Percentiles rank a stretch among this genome's conserved stretches.
Conservation (phyloP, 2,888 invertebrate species). For the Ariolimax columbianus region DNA sequence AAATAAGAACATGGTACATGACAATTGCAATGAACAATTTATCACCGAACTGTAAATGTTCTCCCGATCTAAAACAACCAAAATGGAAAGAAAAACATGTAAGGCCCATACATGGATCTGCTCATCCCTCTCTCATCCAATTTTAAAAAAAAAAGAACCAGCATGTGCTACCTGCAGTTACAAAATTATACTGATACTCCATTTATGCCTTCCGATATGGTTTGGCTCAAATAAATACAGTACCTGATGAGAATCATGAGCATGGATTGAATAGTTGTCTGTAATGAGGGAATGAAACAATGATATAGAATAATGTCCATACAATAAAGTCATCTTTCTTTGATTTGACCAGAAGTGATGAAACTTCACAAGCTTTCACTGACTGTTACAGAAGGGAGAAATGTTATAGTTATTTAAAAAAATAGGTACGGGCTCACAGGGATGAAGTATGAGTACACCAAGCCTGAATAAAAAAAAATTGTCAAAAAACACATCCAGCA, state of each 20-base stretch:
- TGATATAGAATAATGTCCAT: conserved; percentile 24
- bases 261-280: conserved; percentile 20
- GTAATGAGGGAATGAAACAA: conserved; percentile 26
- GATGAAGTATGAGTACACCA: not conserved
- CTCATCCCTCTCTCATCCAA: not conserved
- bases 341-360: not conserved
- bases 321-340: not conserved
- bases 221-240: conserved; percentile 25
- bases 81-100: not conserved
- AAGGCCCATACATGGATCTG: not conserved
- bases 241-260: conserved; percentile 1
- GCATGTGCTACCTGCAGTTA: not conserved
- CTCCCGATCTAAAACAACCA: not conserved
- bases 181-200: not conserved
- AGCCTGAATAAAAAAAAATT: conserved; percentile 11
- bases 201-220: not conserved
- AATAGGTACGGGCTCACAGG: conserved; percentile 2
- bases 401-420: not conserved
- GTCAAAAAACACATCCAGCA: conserved; percentile 8
- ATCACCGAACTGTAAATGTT: not conserved
- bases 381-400: not conserved
- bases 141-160: not conserved
- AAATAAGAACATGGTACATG: not conserved
- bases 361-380: not conserved
- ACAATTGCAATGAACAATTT: not conserved